Conservation (phyloP, 2,888 invertebrate genomes). For the Hydrotaea diabolus region DNA sequence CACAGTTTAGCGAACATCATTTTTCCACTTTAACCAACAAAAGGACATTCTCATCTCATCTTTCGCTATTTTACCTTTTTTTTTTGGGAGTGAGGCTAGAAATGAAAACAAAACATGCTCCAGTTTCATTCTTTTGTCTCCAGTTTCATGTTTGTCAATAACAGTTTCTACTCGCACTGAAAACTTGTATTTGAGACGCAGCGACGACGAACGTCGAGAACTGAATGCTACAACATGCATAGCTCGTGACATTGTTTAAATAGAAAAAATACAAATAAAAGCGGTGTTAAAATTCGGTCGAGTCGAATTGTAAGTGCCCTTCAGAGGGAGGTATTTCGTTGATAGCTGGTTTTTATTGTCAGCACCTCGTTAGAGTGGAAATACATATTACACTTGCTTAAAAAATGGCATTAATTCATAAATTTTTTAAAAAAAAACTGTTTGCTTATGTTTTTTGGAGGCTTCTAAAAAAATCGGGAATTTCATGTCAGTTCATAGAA, state of each 20-base stretch:
- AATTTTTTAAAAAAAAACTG: no score
- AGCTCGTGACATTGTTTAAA: conserved; percentile 76
- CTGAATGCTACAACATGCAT: conserved; percentile 44
- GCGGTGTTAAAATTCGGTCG: no score
- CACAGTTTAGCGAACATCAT: background rate
- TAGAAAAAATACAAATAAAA: background rate
- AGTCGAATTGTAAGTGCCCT: background rate
- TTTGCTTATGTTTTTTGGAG: no score
- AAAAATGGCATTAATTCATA: no score
- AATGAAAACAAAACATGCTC: conserved; percentile 61
- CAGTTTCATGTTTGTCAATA: conserved; percentile 65
- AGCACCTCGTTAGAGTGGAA: no score
- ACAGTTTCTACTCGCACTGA: conserved; percentile 37
- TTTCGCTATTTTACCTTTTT: background rate
- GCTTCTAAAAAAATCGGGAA: no score
- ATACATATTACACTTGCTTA: no score
- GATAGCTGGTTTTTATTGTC: no score
- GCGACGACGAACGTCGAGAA: conserved; percentile 29
- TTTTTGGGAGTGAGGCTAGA: conserved; percentile 20
- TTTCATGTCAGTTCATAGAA: no score
- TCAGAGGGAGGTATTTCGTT: no score
- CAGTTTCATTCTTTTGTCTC: conserved; percentile 57
- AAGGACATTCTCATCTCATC: background rate
- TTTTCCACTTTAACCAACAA: background rate
- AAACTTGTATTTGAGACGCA: conserved; percentile 34